These are phyloP conservation scores for Gallinago paraguaiae DNA, from an alignment of 2,113 vertebrate species.

Conservation along the genomic window DNA sequence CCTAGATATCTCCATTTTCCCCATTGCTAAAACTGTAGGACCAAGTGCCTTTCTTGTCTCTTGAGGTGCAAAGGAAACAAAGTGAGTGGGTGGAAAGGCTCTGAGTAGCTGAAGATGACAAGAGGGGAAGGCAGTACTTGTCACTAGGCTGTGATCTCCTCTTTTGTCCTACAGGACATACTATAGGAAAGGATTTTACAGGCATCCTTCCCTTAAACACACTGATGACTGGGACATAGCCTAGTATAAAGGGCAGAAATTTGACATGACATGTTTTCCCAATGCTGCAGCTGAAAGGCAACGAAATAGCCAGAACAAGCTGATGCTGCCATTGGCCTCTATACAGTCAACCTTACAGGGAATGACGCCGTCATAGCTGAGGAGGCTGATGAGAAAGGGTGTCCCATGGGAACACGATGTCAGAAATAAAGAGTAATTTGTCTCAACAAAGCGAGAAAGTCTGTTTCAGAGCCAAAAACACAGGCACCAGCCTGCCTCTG, in stretches of 20 bases:
- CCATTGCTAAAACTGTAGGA: not conserved
- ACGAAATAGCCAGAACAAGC: not conserved
- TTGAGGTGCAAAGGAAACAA: not conserved
- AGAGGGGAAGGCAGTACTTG: not conserved
- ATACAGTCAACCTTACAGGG: not conserved
- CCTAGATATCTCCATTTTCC: not conserved
- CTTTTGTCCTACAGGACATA: not conserved
- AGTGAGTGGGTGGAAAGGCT: not conserved
- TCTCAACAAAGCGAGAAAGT: not conserved
- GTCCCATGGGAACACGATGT: not conserved
- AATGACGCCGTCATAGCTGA: not conserved
- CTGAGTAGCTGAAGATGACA: not conserved
- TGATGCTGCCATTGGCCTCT: not conserved
- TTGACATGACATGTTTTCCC: not conserved
- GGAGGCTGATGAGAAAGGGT: not conserved
- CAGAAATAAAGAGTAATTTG: not conserved
- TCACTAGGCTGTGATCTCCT: not conserved
- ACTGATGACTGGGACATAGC: not conserved
- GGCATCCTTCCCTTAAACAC: not conserved
- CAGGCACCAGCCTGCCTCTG: not conserved
- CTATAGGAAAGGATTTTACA: not conserved
- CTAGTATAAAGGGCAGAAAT: not conserved
- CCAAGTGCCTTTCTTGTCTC: not conserved
- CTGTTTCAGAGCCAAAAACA: not conserved
- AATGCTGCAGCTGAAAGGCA: not conserved